Evolutionary conservation across 1,140 invertebrate species (phyloP).

Genomic region (Diorhabda elongata): DNA sequence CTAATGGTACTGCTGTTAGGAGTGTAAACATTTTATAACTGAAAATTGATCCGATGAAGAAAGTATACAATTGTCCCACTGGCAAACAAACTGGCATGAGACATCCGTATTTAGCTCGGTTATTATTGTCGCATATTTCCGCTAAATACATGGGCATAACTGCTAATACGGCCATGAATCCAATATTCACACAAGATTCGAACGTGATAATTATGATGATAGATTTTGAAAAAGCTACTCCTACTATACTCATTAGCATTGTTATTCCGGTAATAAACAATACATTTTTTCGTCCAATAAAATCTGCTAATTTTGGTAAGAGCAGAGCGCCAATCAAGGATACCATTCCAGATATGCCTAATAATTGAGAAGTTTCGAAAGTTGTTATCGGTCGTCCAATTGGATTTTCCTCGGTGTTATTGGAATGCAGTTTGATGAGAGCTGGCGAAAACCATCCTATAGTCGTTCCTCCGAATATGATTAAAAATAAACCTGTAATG

Average conservation of each 20-base stretch:
- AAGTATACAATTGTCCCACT: constrained; percentile 3
- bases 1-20: background rate
- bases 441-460: constrained; percentile 5
- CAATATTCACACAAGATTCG: background rate
- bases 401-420: background rate
- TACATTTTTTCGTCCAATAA: constrained; percentile 4
- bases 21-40: background rate
- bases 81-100: constrained; percentile 4
- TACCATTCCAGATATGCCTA: too few species aligned
- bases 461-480: background rate
- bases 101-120: constrained; percentile 4
- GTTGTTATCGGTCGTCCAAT: background rate
- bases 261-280: background rate
- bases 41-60: background rate
- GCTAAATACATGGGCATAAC: background rate
- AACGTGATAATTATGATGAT: background rate
- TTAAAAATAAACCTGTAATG: too few species aligned
- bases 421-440: constrained; percentile 2
- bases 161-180: background rate
- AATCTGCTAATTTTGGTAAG: constrained; percentile 4
- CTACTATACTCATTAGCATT: background rate
- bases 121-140: constrained; percentile 11
- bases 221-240: background rate
- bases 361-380: background rate
- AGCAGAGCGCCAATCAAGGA: background rate